These are phyloP conservation scores for Periophthalmus modestus DNA, from an alignment of 2,113 vertebrate genomes.

Conservation along the genomic window DNA sequence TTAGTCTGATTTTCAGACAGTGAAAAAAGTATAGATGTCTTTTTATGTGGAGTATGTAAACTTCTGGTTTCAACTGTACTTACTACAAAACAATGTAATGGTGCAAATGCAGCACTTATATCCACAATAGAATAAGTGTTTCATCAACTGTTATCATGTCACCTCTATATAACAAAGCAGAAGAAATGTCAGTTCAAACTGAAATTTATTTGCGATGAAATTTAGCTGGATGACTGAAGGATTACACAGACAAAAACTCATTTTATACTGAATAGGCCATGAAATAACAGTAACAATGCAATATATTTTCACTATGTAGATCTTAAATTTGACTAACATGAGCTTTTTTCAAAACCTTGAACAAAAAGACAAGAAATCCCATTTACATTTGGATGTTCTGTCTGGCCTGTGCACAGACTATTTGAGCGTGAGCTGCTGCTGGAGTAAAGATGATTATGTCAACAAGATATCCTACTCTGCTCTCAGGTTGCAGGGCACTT, in stretches of 20 bases:
- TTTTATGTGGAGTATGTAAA: too few species aligned
- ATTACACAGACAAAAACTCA: neutral
- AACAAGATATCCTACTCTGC: constrained; percentile 71
- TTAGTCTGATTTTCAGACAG: too few species aligned
- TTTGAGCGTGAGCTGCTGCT: constrained; percentile 45
- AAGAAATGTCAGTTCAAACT: too few species aligned
- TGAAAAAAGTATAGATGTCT: too few species aligned
- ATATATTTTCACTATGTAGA: too few species aligned
- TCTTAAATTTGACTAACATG: too few species aligned
- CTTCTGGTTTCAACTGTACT: too few species aligned
- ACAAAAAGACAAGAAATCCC: neutral
- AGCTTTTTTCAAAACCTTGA: neutral
- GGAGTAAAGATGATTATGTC: constrained; percentile 69
- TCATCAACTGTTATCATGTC: too few species aligned
- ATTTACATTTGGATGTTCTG: neutral
- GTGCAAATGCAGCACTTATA: neutral
- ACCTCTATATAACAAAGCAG: too few species aligned
- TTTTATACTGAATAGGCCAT: neutral
- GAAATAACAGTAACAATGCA: neutral
- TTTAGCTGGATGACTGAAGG: too few species aligned
- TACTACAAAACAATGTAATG: neutral
- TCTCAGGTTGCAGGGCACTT: constrained; percentile 70
- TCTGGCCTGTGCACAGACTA: constrained; percentile 29
- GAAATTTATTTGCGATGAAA: too few species aligned
- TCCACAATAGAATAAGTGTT: too few species aligned